phyloP scores from a whole-genome alignment of 2,888 invertebrate genomes.

The Macrosoma leucophasiata region DNA sequence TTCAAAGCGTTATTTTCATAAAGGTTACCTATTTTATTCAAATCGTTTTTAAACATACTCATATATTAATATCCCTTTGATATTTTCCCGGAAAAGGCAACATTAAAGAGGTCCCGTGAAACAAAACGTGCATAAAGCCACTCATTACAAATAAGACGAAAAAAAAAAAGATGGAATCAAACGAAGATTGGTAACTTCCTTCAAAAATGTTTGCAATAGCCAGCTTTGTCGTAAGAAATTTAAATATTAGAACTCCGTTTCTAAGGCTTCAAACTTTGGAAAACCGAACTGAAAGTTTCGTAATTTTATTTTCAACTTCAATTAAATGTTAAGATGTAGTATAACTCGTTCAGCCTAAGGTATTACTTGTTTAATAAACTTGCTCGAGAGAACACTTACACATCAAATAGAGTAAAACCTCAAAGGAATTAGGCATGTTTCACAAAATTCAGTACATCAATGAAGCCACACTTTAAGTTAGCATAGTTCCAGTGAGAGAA shows the following conservation, averaged over 20 bases:
- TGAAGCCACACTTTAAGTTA: slow-evolving; percentile 2
- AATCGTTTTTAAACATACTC: too few species aligned
- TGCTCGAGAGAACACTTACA: slow-evolving; percentile 6
- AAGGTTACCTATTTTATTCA: too few species aligned
- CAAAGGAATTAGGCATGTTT: too few species aligned
- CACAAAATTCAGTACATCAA: too few species aligned
- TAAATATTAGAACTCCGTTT: slow-evolving; percentile 48
- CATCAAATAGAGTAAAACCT: not conserved
- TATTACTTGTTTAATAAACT: not conserved
- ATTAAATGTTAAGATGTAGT: slow-evolving; percentile 25
- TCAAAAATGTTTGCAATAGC: slow-evolving; percentile 31
- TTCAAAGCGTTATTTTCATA: too few species aligned
- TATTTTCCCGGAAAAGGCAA: too few species aligned
- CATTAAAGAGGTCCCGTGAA: too few species aligned
- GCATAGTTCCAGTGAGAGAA: slow-evolving; percentile 13
- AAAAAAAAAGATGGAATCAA: too few species aligned
- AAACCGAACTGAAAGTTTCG: slow-evolving; percentile 45
- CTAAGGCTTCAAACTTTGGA: slow-evolving; percentile 53
- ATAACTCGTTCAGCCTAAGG: slow-evolving; percentile 10
- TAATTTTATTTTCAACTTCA: slow-evolving; percentile 39
- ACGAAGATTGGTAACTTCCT: too few species aligned
- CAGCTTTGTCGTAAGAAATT: slow-evolving; percentile 40
- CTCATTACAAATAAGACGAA: too few species aligned
- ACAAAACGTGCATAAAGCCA: too few species aligned
- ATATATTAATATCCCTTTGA: too few species aligned